Percentiles rank a stretch among this genome's conserved stretches.
These are phyloP conservation scores for Tanypteryx hageni DNA, from an alignment of 2,888 invertebrate species.

Conservation along the genomic window DNA sequence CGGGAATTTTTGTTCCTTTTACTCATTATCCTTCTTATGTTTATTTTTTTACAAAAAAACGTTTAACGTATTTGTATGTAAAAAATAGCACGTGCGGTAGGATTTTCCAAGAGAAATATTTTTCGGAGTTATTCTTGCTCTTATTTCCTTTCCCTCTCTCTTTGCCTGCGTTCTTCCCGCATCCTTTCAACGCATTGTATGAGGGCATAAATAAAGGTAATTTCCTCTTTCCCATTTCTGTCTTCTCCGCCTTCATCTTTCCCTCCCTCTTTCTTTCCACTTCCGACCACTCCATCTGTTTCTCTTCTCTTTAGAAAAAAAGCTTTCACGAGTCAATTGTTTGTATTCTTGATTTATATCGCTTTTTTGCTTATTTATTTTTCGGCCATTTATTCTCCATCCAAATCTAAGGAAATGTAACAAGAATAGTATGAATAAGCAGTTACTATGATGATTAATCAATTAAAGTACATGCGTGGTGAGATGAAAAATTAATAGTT, in stretches of 20 bases:
- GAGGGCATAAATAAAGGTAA: neutral
- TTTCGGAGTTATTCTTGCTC: neutral
- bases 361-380: neutral
- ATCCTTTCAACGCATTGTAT: neutral
- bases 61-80: neutral
- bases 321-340: neutral
- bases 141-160: neutral
- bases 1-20: neutral
- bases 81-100: neutral
- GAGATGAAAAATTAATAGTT: too few relatives aligned
- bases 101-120: neutral
- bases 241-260: neutral
- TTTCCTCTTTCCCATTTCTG: neutral
- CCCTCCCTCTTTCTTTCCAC: neutral
- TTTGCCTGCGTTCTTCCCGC: neutral
- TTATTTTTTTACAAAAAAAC: neutral
- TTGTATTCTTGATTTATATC: neutral
- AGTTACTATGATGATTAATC: too few relatives aligned
- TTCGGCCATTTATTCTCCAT: neutral
- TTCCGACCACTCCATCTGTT: neutral
- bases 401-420: too few relatives aligned
- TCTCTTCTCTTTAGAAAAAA: neutral
- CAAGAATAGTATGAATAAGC: too few relatives aligned
- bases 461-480: too few relatives aligned
- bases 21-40: too few relatives aligned